Conservation (phyloP, 2,888 invertebrate species). For the Holacanthella duospinosa region DNA sequence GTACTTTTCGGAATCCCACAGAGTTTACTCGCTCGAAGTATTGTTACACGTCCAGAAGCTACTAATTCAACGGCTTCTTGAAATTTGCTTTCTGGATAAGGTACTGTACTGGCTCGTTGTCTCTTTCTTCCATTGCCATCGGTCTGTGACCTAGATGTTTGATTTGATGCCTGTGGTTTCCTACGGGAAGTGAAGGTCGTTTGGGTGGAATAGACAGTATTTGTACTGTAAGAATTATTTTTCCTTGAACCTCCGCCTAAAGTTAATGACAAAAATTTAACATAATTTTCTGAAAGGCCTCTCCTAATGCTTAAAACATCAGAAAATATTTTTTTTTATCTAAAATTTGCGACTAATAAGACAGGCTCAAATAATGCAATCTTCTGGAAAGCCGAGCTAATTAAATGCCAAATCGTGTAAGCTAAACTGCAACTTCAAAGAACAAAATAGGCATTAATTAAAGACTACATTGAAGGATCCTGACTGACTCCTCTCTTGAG, state of each 20-base stretch:
- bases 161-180: background rate
- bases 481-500: too few species aligned
- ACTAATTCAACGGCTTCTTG: constrained; percentile 31
- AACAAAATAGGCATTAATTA: too few species aligned
- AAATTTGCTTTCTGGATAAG: constrained; percentile 28
- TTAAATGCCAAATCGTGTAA: too few species aligned
- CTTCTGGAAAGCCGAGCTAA: too few species aligned
- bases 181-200: too few species aligned
- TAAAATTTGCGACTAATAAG: too few species aligned
- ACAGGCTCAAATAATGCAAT: too few species aligned
- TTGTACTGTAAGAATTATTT: background rate
- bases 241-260: background rate
- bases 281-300: background rate
- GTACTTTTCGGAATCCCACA: constrained; percentile 35
- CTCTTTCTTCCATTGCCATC: constrained; percentile 21
- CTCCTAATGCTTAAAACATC: too few species aligned
- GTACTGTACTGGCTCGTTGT: constrained; percentile 26
- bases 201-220: background rate
- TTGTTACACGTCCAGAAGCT: constrained; percentile 27
- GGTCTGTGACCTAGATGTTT: too few species aligned
- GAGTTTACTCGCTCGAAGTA: constrained; percentile 30
- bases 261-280: background rate
- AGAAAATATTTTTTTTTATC: background rate
- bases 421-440: too few species aligned
- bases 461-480: too few species aligned